Evolutionary conservation across 2,888 invertebrate species (phyloP), one percentile per base, ranked within the genome.

Genomic region (Homarus gammarus): DNA sequence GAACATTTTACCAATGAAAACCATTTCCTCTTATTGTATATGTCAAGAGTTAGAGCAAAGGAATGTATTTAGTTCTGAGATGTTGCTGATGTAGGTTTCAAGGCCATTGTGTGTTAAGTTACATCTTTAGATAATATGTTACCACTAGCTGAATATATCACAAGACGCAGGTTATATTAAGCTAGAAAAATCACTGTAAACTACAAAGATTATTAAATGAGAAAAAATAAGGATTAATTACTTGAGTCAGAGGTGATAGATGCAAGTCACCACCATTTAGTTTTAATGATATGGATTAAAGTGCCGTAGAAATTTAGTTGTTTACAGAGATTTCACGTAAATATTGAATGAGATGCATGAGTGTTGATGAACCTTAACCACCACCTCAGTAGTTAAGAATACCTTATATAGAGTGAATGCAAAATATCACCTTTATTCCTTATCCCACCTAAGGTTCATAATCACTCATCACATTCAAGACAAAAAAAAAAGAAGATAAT

Each of bases 21-120:
- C n/a, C 38, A 73, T 36, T 73, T 73, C 49, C 49, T 36, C 12
- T 27, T 33, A 33, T 33, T 56, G 12, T 33, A 64, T 27, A 64
- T 78, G 56, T 78, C 56, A 51, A 56, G 33, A 33, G 78, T 8
- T 31, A 56, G 56, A 78, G 56, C 15, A 22, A 15, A 33, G 82
- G 70, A 83, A 68, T 83, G 82, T 49, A 33, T 49, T 83, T 83
- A 49, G 33, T 68, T 83, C 70, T 83, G 82, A 83, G 70, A 70
- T 70, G 82, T 83, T 70, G 38, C 33, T 51, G 79, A 33, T n/a
- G 27, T 64, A 38, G 61, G 64, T 64, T 64, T 64, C 61, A 61
- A 51, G 36, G 40, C 27, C 15, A 38, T 38, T 38, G 36, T 38
- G 8, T 22, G 22, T 73, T 22, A 22, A 10, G n/a, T 73, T 38